These are phyloP conservation scores for Habrosyne pyritoides DNA, from an alignment of 2,888 invertebrate species.

Conservation along the genomic window DNA sequence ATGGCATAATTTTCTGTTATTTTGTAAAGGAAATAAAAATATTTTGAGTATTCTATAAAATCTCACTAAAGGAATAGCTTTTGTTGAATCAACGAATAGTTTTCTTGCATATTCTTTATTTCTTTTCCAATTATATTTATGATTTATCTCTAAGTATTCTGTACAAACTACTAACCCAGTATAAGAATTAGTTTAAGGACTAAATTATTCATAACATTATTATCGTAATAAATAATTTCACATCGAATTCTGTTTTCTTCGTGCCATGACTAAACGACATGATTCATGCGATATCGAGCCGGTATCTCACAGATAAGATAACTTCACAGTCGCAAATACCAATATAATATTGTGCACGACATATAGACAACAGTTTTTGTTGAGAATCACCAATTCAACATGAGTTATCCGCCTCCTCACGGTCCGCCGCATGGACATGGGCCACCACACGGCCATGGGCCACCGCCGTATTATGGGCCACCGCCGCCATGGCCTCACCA, in stretches of 20 bases:
- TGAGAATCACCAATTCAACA: slow-evolving; percentile 20
- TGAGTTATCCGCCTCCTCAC: slow-evolving; percentile 62
- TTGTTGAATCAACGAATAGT: too few species aligned
- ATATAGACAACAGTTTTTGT: not conserved
- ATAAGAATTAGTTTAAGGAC: not conserved
- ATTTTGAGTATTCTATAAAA: too few species aligned
- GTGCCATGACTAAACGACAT: slow-evolving; percentile 3
- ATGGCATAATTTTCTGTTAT: not conserved
- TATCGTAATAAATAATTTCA: slow-evolving; percentile 15
- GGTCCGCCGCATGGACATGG: slow-evolving; percentile 35
- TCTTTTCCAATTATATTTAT: slow-evolving; percentile 5
- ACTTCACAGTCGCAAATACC: slow-evolving; percentile 6
- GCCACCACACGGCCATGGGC: slow-evolving; percentile 44
- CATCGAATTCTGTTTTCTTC: slow-evolving; percentile 20
- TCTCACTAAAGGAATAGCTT: too few species aligned
- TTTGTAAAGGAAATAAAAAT: too few species aligned
- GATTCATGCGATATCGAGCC: slow-evolving; percentile 13
- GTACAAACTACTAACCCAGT: not conserved
- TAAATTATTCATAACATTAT: slow-evolving; percentile 8
- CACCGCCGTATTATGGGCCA: slow-evolving; percentile 52
- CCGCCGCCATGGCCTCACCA: slow-evolving; percentile 35
- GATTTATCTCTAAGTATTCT: not conserved
- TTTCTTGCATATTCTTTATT: too few species aligned
- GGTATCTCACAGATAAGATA: slow-evolving; percentile 41
- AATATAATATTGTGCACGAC: not conserved